phyloP scores from a whole-genome alignment of 37 sponge, comb jelly and placozoan genomes.

The Halisarca cf. caerulea region DNA sequence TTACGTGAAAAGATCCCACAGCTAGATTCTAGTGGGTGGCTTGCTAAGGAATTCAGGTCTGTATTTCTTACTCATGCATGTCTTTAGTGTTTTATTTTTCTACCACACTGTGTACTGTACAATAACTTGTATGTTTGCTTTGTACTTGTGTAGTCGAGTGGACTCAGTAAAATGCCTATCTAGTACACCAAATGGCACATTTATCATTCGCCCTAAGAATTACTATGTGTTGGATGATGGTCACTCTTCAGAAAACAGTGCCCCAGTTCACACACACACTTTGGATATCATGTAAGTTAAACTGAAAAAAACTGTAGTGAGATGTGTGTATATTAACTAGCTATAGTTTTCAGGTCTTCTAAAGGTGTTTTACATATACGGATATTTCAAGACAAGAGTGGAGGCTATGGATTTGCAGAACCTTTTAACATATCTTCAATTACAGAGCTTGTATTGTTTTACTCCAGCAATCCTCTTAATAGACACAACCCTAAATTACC shows the following conservation, averaged over 20 bases:
- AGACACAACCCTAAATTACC: slow-evolving; percentile 74
- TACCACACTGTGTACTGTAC: no score
- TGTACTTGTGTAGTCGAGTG: slow-evolving; percentile 32
- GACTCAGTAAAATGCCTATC: slow-evolving; percentile 42
- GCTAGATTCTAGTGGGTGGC: background rate
- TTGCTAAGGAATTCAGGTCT: slow-evolving; percentile 4
- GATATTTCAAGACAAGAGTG: slow-evolving; percentile 57
- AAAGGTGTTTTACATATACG: slow-evolving; percentile 50
- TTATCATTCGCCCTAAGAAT: slow-evolving; percentile 60
- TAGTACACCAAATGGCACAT: slow-evolving; percentile 55
- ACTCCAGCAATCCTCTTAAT: slow-evolving; percentile 78
- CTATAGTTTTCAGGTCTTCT: background rate
- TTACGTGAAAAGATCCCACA: background rate
- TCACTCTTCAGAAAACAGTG: background rate
- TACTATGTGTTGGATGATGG: slow-evolving; percentile 2
- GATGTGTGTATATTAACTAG: background rate
- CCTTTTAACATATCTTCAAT: slow-evolving; percentile 77
- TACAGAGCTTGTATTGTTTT: slow-evolving; percentile 68
- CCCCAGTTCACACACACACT: slow-evolving; percentile 61
- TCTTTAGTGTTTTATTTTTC: no score
- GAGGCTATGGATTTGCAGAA: slow-evolving; percentile 85
- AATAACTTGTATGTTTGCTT: background rate
- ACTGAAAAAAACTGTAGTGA: background rate
- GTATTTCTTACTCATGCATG: background rate
- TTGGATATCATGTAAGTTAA: slow-evolving; percentile 73